Evolutionary conservation across 1,140 invertebrate genomes (phyloP).

Genomic region (Ips nitidus): DNA sequence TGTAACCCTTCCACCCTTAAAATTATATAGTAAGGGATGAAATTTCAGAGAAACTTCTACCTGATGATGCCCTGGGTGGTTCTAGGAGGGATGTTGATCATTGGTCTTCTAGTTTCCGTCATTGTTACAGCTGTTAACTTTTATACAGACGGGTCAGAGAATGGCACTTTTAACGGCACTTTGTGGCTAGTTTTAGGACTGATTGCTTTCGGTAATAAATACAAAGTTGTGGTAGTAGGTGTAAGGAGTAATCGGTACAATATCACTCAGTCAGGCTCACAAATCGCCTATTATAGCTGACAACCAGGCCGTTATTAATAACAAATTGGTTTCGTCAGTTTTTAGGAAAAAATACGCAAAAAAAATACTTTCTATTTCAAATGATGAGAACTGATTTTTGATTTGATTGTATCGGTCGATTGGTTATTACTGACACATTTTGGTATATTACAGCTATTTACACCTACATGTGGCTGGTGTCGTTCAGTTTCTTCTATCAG

Average conservation of each 20-base stretch:
- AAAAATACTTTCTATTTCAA: too few species aligned
- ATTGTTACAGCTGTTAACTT: constrained; percentile 73
- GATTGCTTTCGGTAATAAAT: constrained; percentile 60
- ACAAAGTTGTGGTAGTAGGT: constrained; percentile 17
- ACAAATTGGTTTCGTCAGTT: too few species aligned
- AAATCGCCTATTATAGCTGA: too few species aligned
- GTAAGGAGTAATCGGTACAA: too few species aligned
- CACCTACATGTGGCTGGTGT: constrained; percentile 75
- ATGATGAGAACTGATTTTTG: too few species aligned
- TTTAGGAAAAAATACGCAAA: too few species aligned
- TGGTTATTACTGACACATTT: too few species aligned
- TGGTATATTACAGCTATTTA: constrained; percentile 61
- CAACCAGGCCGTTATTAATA: too few species aligned
- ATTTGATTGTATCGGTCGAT: too few species aligned
- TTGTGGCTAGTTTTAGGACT: constrained; percentile 65
- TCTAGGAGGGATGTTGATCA: constrained; percentile 72
- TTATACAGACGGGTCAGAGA: constrained; percentile 58
- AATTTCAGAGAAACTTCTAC: constrained; percentile 70
- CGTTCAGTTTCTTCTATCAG: constrained; percentile 75
- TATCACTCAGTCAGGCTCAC: too few species aligned
- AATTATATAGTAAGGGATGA: too few species aligned
- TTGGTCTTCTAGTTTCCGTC: constrained; percentile 72
- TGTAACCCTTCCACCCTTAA: too few species aligned
- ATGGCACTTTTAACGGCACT: constrained; percentile 57
- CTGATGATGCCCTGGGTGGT: constrained; percentile 82